Base-by-base conservation (phyloP, 2,797 vertebrate genomes). In the Bryconaethiops microstoma region DNA sequence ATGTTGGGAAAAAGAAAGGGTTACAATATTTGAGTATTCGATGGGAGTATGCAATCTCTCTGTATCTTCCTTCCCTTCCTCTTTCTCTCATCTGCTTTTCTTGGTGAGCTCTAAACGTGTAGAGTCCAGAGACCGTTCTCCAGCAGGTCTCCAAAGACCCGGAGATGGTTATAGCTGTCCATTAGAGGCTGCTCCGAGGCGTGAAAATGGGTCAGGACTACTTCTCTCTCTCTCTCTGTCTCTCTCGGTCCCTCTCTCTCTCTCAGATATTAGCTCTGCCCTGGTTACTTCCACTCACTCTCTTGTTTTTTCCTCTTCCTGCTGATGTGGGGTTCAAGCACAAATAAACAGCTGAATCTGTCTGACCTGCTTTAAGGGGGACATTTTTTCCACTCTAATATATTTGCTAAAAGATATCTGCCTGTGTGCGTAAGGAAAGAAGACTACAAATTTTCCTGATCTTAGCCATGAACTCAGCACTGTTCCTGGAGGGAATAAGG, bases 181-280 rank as follows among this genome's bases (percentile, higher is more conserved):
- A 92, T 93, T 90, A 91, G 88, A 84, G 81, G 74, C 87, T 87
- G 87, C 87, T 89, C 83, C 80, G 86, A 92, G 76, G 88, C 88
- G 76, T 89, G 84, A 91, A 94, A 92, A 83, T 94, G 89, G 93
- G 93, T 92, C 91, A 92, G 88, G 90, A 89, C 88, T 88, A 79
- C 79, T 63, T 80, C 76, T 73, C 73, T 54, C 78, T 62, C 60
- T 62, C 21, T 42, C 42, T 60, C 76, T 57, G 21, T 55, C 45
- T 60, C 57, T 16, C 72, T 14, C 48, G 9, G 70, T 73, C 73
- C 45, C 78, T 62, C 60, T 62, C 21, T 42, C 42, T 60, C 76
- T 57, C 74, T 82, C 55, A 29, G 52, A 67, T 78, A 62, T 82
- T 63, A 81, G 74, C 65, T 72, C 72, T 70, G 79, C 65, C 80